phyloP scores from a whole-genome alignment of 92 coral and sea anemone genomes.

The Nematostella vectensis region DNA sequence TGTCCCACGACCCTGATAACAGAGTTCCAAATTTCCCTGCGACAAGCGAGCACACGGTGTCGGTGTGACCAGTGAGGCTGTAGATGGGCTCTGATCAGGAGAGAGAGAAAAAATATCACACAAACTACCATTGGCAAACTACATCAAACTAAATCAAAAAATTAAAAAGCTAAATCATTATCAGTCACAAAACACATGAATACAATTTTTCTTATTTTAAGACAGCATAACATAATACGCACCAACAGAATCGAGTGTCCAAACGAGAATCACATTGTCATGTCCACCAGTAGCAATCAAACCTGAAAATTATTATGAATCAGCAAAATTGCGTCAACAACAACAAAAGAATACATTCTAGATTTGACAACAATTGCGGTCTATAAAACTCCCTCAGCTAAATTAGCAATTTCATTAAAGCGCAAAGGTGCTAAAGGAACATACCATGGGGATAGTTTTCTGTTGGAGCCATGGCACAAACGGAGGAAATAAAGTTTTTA shows the following conservation, averaged over 20 bases:
- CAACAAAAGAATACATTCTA: background rate
- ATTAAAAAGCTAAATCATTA: too few relatives aligned
- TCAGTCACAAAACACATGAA: too few relatives aligned
- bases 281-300: slow-evolving; percentile 93
- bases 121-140: background rate
- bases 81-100: slow-evolving; percentile 64
- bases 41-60: slow-evolving; percentile 78
- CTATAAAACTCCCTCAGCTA: too few relatives aligned
- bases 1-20: slow-evolving; percentile 98
- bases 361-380: background rate
- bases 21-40: slow-evolving; percentile 96
- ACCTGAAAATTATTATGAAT: slow-evolving; percentile 31
- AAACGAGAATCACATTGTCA: slow-evolving; percentile 79
- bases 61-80: slow-evolving; percentile 84
- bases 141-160: background rate
- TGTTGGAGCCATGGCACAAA: slow-evolving; percentile 72
- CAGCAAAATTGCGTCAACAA: background rate
- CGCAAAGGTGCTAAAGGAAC: too few relatives aligned
- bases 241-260: slow-evolving; percentile 92
- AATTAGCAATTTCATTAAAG: too few relatives aligned
- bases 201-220: too few relatives aligned
- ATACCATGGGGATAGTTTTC: slow-evolving; percentile 85
- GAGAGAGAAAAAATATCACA: background rate
- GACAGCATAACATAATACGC: too few relatives aligned
- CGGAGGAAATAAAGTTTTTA: slow-evolving; percentile 85